Evolutionary conservation across 2,797 vertebrate species (phyloP).

Genomic region (Echeneis naucrates): DNA sequence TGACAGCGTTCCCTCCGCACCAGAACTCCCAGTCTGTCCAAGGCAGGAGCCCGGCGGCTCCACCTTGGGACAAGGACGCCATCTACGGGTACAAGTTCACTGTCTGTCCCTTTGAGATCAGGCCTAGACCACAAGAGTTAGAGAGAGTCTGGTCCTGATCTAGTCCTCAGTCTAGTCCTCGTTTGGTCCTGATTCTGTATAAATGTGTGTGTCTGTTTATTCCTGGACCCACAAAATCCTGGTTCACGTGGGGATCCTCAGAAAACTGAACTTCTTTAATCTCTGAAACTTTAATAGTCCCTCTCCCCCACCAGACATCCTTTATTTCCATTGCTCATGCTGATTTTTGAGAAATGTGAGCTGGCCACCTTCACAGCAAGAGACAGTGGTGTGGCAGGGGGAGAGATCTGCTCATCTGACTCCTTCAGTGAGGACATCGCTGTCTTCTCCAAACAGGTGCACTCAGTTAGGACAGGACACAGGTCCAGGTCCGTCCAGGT

Average conservation of each 20-base stretch:
- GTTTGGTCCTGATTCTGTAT: too few species aligned
- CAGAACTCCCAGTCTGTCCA: slow-evolving; percentile 89
- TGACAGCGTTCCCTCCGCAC: slow-evolving; percentile 88
- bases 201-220: too few species aligned
- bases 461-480: too few species aligned
- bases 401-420: slow-evolving; percentile 94
- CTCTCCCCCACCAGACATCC: slow-evolving; percentile 84
- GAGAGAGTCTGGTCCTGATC: too few species aligned
- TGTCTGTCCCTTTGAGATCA: too few species aligned
- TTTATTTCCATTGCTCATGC: slow-evolving; percentile 94
- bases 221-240: too few species aligned
- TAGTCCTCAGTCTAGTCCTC: too few species aligned
- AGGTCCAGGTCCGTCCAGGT: too few species aligned
- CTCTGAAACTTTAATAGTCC: too few species aligned
- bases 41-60: slow-evolving; percentile 85
- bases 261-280: too few species aligned
- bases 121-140: too few species aligned
- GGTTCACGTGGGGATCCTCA: too few species aligned
- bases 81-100: slow-evolving; percentile 91
- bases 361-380: slow-evolving; percentile 93
- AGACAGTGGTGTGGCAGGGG: slow-evolving; percentile 90
- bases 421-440: slow-evolving; percentile 97
- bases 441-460: slow-evolving; percentile 95
- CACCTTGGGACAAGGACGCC: slow-evolving; percentile 94
- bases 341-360: slow-evolving; percentile 98